phyloP scores from a whole-genome alignment of 2,888 invertebrate species.

The Prosapia bicincta region DNA sequence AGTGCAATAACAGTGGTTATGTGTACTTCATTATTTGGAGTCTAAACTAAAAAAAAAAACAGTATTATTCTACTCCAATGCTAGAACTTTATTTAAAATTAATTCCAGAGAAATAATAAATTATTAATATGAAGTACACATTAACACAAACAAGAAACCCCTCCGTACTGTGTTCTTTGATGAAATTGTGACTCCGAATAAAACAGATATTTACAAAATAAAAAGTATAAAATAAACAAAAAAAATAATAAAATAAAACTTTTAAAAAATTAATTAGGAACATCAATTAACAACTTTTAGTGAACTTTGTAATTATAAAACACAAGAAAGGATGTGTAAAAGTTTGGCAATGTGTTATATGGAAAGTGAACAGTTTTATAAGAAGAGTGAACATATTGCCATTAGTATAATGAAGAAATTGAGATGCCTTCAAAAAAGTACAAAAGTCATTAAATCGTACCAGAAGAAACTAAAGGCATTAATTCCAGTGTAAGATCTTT shows the following conservation, averaged over 20 bases:
- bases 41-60: background rate
- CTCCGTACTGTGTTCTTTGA: background rate
- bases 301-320: background rate
- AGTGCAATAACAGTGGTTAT: slow-evolving; percentile 26
- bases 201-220: background rate
- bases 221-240: background rate
- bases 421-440: slow-evolving; percentile 52
- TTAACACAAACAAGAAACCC: background rate
- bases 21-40: background rate
- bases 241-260: background rate
- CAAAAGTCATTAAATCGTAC: slow-evolving; percentile 42
- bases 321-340: background rate
- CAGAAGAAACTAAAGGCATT: slow-evolving; percentile 31
- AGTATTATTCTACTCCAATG: background rate
- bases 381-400: slow-evolving; percentile 5
- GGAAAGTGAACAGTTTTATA: background rate
- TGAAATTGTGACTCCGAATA: background rate
- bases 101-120: background rate
- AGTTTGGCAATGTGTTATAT: background rate
- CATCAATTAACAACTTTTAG: background rate
- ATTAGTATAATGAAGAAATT: slow-evolving; percentile 42
- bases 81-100: background rate
- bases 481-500: slow-evolving; percentile 25
- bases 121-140: background rate
- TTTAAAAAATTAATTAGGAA: background rate